Percentiles rank a stretch among this genome's conserved stretches.
phyloP scores from a whole-genome alignment of 2,113 vertebrate species.

The Sapajus apella region DNA sequence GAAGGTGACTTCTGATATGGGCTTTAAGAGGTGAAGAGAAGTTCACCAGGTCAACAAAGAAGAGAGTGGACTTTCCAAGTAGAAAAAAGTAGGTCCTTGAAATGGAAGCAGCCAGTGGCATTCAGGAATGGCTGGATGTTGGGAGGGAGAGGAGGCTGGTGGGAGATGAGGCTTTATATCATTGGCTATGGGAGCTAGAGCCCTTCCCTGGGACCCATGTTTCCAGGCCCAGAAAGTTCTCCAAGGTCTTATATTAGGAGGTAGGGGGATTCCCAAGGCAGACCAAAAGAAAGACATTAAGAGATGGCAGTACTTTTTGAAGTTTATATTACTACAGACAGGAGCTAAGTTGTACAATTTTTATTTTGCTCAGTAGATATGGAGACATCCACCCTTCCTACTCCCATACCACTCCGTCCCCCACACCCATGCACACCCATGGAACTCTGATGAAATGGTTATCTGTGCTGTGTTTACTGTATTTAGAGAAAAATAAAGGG shows the following conservation, averaged over 20 bases:
- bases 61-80: background rate
- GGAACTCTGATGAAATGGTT: background rate
- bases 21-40: background rate
- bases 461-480: background rate
- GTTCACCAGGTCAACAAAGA: background rate
- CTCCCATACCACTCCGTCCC: accelerated
- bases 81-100: background rate
- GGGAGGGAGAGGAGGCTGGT: background rate
- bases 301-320: background rate
- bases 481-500: background rate
- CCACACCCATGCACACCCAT: accelerated
- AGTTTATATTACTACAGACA: background rate
- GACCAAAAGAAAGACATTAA: background rate
- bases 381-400: background rate
- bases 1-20: background rate
- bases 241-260: background rate
- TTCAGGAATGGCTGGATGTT: background rate
- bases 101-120: background rate
- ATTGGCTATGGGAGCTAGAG: background rate
- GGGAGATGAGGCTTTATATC: accelerated
- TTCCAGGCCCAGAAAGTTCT: background rate
- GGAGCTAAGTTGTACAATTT: background rate
- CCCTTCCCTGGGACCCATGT: background rate
- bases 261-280: background rate
- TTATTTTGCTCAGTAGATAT: background rate